Percentiles rank a stretch among this genome's conserved stretches.
phyloP scores from a whole-genome alignment of 2,888 invertebrate species.

The Cylindroiulus punctatus region DNA sequence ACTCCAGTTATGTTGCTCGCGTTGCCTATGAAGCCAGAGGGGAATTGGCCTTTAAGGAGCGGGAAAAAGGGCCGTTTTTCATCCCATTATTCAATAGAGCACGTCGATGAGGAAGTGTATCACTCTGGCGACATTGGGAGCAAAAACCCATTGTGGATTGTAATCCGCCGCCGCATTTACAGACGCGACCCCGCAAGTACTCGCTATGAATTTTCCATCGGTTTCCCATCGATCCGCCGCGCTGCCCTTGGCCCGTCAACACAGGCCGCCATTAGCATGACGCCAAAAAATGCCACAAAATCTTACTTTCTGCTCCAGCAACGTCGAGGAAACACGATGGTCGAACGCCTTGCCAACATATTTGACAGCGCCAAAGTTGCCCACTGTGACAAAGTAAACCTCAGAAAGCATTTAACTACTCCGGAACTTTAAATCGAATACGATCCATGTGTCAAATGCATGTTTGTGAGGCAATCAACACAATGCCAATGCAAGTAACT shows the following conservation, averaged over 20 bases:
- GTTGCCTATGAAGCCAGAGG: not conserved
- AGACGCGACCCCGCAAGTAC: not conserved
- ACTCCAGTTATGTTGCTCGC: too few relatives aligned
- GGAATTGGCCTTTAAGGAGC: slow-evolving; percentile 1
- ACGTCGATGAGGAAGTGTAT: slow-evolving; percentile 32
- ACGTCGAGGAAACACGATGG: too few relatives aligned
- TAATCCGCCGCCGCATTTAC: slow-evolving; percentile 36
- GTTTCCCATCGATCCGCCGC: not conserved
- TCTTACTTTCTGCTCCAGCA: not conserved
- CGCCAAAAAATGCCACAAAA: not conserved
- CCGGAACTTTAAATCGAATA: too few relatives aligned
- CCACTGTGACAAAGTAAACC: too few relatives aligned
- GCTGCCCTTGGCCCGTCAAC: not conserved
- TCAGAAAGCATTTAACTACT: too few relatives aligned
- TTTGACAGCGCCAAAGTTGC: too few relatives aligned
- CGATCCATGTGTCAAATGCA: too few relatives aligned
- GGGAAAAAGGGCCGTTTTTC: slow-evolving; percentile 13
- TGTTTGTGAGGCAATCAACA: too few relatives aligned
- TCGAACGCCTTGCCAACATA: too few relatives aligned
- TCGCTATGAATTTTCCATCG: slow-evolving; percentile 37
- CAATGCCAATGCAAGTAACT: too few relatives aligned
- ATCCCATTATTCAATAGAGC: slow-evolving; percentile 35
- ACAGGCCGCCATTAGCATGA: not conserved
- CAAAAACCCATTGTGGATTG: slow-evolving; percentile 41
- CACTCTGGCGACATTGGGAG: slow-evolving; percentile 16